Base-by-base conservation (phyloP, 2,888 invertebrate genomes). In the Ceriagrion tenellum region DNA sequence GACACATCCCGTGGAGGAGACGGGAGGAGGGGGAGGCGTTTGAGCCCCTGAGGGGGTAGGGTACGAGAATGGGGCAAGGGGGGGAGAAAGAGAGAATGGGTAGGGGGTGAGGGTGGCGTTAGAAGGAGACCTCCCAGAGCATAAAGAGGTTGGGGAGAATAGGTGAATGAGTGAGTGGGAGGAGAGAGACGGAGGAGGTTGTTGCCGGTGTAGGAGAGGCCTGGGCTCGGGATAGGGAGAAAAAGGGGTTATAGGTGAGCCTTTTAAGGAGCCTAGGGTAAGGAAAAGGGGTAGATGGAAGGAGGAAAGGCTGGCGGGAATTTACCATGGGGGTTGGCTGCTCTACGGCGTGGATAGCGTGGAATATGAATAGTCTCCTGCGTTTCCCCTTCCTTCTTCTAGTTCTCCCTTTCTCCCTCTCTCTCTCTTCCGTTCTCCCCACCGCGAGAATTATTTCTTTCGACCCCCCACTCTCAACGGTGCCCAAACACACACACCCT, bases 31-130 rank as follows among this genome's bases (percentile, higher is more conserved):
- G n/a, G 55, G 89, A 26, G 89, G 89, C 89, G 89, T 26, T n/a
- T 47, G 89, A 81, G 74, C 93, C 93, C 93, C 93, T 69, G n/a
- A n/a, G 55, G 93, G 93, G 47, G 69, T 69, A 93, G 93, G 93
- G 93, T 10, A n/a, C 91, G 35, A 40, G 69, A 20, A 55, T 26
- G 26, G 26, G 23, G 93, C 13, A 47, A 69, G 8, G 69, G 40
- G 18, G 6, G 89, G 89, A 12, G 89, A 35, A 35, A 81, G 23
- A 47, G 69, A n/a, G 69, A 0, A 13, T 55, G 89, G 55, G 55
- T 20, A 13, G 18, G 47, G 89, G 30, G 40, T 40, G 69, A 69
- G 23, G 59, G 47, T 59, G 40, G 56, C 90, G 63, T 35, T 59
- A 59, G 59, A 20, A 59, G 69, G 35, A 81, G 12, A 18, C 81